A percentile compares a stretch with the other conserved stretches of the same genome.
Conservation (phyloP, 2,797 vertebrate species). For the Capromys pilorides region DNA sequence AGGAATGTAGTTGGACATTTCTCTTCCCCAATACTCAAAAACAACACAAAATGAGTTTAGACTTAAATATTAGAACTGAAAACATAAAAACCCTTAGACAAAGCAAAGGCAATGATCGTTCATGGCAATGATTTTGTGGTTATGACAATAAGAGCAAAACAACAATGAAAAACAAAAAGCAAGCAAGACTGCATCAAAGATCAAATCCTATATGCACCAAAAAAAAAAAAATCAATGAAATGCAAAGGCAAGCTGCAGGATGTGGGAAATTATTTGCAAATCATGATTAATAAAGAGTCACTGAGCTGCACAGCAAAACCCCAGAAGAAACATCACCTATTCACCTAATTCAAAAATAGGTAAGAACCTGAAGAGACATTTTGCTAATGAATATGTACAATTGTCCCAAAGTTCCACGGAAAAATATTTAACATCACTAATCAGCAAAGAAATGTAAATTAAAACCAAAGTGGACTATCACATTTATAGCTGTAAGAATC, state of each 20-base stretch:
- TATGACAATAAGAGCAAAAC: neutral
- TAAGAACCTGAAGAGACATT: neutral
- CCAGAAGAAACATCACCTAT: neutral
- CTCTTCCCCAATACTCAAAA: neutral
- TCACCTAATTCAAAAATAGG: neutral
- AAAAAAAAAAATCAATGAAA: neutral
- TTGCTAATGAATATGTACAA: neutral
- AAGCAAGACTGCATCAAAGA: neutral
- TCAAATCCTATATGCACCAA: neutral
- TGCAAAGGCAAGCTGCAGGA: neutral
- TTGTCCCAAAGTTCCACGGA: neutral
- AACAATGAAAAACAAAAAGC: neutral
- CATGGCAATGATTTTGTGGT: neutral
- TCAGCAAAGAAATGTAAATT: neutral
- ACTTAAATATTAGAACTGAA: neutral
- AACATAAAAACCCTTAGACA: neutral
- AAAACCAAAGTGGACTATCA: neutral
- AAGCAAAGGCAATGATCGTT: neutral
- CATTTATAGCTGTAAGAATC: neutral
- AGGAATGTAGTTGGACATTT: neutral
- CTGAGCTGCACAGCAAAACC: neutral
- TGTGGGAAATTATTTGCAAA: neutral
- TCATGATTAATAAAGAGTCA: neutral
- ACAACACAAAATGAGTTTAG: neutral
- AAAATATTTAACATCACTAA: neutral